Base-by-base conservation (phyloP, 2,797 vertebrate species). In the Microchirus variegatus region DNA sequence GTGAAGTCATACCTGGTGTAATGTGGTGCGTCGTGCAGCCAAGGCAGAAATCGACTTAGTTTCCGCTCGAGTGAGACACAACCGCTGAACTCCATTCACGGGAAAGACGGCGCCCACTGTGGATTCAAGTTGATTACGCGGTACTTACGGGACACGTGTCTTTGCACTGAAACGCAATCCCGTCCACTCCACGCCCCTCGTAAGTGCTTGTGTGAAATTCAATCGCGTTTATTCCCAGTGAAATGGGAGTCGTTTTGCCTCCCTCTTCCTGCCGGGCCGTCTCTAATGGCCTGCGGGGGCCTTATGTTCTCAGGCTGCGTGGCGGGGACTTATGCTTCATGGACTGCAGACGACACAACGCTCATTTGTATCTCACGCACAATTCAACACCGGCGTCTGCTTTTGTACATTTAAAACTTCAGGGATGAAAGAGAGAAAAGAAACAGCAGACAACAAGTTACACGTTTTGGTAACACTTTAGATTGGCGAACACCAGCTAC, bases 141-240 rank as follows among this genome's bases (percentile, higher is more conserved):
- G 58, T 88, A 78, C 86, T 89, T 86, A 78, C 53, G 75, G 75
- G 77, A 83, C 77, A 82, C 70, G 72, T 65, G 78, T 87, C 73
- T 85, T 73, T 63, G 59, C 65, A 65, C 64, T 76, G 79, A 79
- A 84, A 85, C 47, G 57, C 79, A 78, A 85, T 84, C 68, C 69
- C 62, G 73, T 82, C 81, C 59, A 59, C n/a, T 86, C 82, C 66
- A 67, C 46, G 59, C 70, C 72, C 53, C 58, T 48, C 70, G 49
- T 85, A 87, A 90, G 87, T 84, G 88, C 75, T 69, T 44, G 73
- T 75, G 75, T 82, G 86, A 90, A 90, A 91, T 87, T 80, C 73
- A 78, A 89, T 84, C 71, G 48, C 77, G 73, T 88, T 78, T 72
- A 75, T 87, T 59, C 71, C 51, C 59, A 82, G 82, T 73, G 70